Base-by-base conservation (phyloP, 2,888 invertebrate species). In the Drosophila paramelanica region DNA sequence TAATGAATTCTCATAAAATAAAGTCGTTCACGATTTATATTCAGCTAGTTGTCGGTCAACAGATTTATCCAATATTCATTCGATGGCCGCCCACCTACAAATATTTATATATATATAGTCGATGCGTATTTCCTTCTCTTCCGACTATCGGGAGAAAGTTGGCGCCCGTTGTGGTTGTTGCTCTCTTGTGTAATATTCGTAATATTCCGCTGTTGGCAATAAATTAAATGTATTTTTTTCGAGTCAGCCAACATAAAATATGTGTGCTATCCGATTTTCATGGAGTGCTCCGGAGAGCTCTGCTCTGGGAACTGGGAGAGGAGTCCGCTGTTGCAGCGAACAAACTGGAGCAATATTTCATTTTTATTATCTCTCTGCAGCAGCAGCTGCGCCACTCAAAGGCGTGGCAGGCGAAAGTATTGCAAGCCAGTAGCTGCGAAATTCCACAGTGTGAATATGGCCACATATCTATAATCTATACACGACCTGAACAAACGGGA, bases 201-300 rank as follows among this genome's bases (percentile, higher is more conserved):
- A 67, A 70, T 73, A 61, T 58, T 76, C 90, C 90, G 88, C 83
- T 84, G 90, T 85, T 89, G 82, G 89, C 79, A 81, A 91, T 91
- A 91, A 91, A 91, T 91, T 90, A 90, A 90, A 88, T 89, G 90
- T 71, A 64, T 67, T 80, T 80, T 76, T 70, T 55, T 60, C 62
- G 46, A 77, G 62, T 67, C 77, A 36, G 85, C 88, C 52, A 64
- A 67, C 72, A 90, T 91, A 90, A 91, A 91, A 91, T 91, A 60
- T 76, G 57, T 71, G 67, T 90, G 89, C 90, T 91, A 91, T 91
- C 91, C 90, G 91, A 91, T 91, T 91, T 91, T 90, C 90, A 90
- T 90, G 90, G 33, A 41, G 52, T 23, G 20, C 49, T 27, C 41
- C 57, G 39, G 89, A 89, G 51, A 89, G 39, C 31, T 8, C 31